phyloP scores from a whole-genome alignment of 1,140 invertebrate species.

The Polypedilum vanderplanki region DNA sequence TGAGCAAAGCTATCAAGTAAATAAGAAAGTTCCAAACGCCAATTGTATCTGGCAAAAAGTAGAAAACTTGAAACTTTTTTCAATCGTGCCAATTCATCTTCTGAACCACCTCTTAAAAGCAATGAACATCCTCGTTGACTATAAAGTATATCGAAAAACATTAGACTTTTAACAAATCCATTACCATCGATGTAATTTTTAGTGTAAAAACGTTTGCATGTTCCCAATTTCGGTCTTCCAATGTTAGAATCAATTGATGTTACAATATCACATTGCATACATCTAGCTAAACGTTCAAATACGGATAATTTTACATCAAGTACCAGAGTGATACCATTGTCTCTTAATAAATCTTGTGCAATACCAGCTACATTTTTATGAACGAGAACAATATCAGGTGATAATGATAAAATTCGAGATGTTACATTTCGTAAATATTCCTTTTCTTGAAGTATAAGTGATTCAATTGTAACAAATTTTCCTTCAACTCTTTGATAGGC shows the following conservation, averaged over 20 bases:
- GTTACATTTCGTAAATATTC: conserved; percentile 85
- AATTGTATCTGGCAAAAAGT: conserved; percentile 84
- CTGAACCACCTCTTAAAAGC: conserved; percentile 69
- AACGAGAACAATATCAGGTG: conserved; percentile 82
- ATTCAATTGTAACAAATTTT: conserved; percentile 83
- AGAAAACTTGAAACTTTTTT: conserved; percentile 76
- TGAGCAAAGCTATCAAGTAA: conserved; percentile 60
- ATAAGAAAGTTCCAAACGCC: conserved; percentile 84
- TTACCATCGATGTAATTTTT: conserved; percentile 49
- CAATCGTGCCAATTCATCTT: conserved; percentile 68
- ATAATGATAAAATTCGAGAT: conserved; percentile 75
- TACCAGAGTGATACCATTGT: conserved; percentile 74
- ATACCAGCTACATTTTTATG: conserved; percentile 82
- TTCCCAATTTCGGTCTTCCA: conserved; percentile 72
- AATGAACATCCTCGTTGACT: conserved; percentile 82
- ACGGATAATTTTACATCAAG: conserved; percentile 81
- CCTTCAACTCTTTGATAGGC: conserved; percentile 90
- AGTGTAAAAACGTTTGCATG: conserved; percentile 79
- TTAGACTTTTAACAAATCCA: conserved; percentile 67
- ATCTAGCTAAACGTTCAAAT: conserved; percentile 74
- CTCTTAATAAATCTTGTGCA: conserved; percentile 79
- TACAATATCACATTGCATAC: conserved; percentile 78
- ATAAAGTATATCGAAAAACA: conserved; percentile 90
- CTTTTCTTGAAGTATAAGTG: conserved; percentile 85
- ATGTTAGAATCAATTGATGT: conserved; percentile 85